Conservation (phyloP, 1,140 invertebrate genomes). For the Lepidurus couesii region DNA sequence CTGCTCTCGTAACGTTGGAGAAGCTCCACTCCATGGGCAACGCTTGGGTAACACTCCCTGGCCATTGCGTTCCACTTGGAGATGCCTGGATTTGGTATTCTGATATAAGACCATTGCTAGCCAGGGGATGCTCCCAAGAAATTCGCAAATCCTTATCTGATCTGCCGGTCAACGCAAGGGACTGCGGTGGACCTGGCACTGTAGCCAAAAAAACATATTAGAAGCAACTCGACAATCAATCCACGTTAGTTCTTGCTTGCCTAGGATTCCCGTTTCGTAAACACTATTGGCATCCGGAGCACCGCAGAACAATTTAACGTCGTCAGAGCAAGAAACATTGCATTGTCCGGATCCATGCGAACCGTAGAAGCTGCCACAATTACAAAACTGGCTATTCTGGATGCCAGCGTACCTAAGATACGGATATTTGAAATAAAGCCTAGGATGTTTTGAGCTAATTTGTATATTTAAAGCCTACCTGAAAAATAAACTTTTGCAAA, state of each 20-base stretch:
- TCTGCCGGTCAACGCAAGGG: constrained; percentile 37
- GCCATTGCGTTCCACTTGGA: constrained; percentile 36
- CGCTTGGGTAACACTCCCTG: constrained; percentile 34
- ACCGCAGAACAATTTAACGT: constrained; percentile 45
- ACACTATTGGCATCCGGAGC: constrained; percentile 46
- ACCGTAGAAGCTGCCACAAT: constrained; percentile 47
- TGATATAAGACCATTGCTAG: constrained; percentile 55
- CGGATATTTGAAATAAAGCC: background rate
- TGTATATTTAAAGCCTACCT: constrained; percentile 3
- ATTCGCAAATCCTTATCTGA: constrained; percentile 46
- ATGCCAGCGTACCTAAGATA: constrained; percentile 46
- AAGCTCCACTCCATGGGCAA: constrained; percentile 45
- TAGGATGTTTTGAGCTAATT: background rate
- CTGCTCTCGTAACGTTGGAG: constrained; percentile 44
- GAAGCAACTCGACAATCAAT: constrained; percentile 41
- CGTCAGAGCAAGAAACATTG: constrained; percentile 41
- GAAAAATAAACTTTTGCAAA: constrained; percentile 25
- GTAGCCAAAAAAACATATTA: constrained; percentile 38
- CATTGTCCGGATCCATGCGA: constrained; percentile 43
- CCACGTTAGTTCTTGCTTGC: constrained; percentile 41
- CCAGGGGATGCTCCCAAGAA: constrained; percentile 53
- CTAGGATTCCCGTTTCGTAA: constrained; percentile 49
- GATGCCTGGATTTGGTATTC: constrained; percentile 51
- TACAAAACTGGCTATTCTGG: constrained; percentile 46
- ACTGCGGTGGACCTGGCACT: constrained; percentile 39